Evolutionary conservation across 2,113 vertebrate species (phyloP).

Genomic region (Tricholaema leucomelas): DNA sequence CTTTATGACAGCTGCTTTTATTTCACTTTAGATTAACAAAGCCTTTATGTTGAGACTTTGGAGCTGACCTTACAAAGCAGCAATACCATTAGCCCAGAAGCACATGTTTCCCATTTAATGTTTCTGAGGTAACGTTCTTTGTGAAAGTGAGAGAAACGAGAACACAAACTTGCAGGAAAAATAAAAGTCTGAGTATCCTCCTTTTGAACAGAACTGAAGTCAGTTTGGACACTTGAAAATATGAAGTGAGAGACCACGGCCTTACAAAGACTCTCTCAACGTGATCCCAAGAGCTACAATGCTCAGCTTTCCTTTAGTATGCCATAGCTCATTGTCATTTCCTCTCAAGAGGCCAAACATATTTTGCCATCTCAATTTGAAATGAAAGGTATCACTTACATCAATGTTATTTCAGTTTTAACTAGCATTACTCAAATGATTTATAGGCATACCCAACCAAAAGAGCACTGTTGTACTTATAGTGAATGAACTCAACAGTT

Average conservation of each 20-base stretch:
- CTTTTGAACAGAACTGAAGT: slow-evolving; percentile 62
- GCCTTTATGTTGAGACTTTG: slow-evolving; percentile 60
- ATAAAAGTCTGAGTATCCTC: slow-evolving; percentile 51
- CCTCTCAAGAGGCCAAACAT: slow-evolving; percentile 34
- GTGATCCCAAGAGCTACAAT: slow-evolving; percentile 15
- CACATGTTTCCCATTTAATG: slow-evolving; percentile 79
- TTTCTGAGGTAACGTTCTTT: slow-evolving; percentile 76
- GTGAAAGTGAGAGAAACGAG: slow-evolving; percentile 71
- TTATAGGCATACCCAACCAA: slow-evolving; percentile 25
- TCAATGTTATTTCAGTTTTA: slow-evolving; percentile 59
- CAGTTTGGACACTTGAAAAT: slow-evolving; percentile 56
- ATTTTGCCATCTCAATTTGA: slow-evolving; percentile 60
- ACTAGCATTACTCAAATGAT: slow-evolving; percentile 19
- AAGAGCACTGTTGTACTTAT: neutral
- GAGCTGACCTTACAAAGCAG: slow-evolving; percentile 65
- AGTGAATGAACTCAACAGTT: neutral
- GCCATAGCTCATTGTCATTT: slow-evolving; percentile 27
- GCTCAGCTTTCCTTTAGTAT: slow-evolving; percentile 28
- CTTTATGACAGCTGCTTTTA: slow-evolving; percentile 75
- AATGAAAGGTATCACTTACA: slow-evolving; percentile 45
- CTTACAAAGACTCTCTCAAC: slow-evolving; percentile 35
- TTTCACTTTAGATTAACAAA: slow-evolving; percentile 76
- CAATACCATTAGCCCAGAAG: slow-evolving; percentile 59
- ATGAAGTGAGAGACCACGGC: slow-evolving; percentile 39
- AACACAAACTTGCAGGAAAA: slow-evolving; percentile 52